phyloP scores from a whole-genome alignment of 1,140 invertebrate genomes.

The Pteromalus puparum region DNA sequence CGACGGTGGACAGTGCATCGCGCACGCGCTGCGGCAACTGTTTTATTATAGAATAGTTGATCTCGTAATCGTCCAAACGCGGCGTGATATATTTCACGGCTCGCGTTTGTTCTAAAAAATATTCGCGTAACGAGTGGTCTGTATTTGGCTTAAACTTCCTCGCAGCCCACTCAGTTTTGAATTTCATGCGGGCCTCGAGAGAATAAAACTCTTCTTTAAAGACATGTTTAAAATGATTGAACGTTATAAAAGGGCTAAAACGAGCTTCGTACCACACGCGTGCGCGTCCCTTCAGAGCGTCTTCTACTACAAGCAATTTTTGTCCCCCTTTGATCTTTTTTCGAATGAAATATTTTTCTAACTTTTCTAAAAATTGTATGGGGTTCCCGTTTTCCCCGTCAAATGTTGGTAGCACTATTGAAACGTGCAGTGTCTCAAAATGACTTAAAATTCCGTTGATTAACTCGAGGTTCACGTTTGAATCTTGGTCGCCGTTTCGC shows the following conservation, averaged over 20 bases:
- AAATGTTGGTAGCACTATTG: neutral
- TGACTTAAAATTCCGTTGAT: neutral
- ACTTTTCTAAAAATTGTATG: neutral
- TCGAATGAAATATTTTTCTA: conserved; percentile 9
- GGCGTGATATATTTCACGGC: too few relatives aligned
- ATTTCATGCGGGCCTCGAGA: neutral
- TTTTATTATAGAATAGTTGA: too few relatives aligned
- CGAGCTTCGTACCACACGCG: neutral
- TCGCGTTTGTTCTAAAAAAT: neutral
- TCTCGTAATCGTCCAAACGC: too few relatives aligned
- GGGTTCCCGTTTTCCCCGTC: neutral
- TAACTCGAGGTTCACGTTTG: neutral
- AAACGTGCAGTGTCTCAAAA: neutral
- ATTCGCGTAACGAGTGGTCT: neutral
- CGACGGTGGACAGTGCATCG: too few relatives aligned
- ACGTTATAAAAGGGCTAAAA: neutral
- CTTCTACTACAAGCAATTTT: neutral
- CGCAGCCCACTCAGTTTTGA: neutral
- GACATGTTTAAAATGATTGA: neutral
- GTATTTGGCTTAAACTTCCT: neutral
- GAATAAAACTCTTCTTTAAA: neutral
- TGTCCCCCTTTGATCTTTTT: neutral
- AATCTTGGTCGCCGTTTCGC: neutral
- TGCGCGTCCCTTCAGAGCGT: neutral
- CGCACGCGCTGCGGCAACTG: too few relatives aligned